These are phyloP conservation scores for Ciconia boyciana DNA, from an alignment of 2,113 vertebrate genomes.

Conservation along the genomic window DNA sequence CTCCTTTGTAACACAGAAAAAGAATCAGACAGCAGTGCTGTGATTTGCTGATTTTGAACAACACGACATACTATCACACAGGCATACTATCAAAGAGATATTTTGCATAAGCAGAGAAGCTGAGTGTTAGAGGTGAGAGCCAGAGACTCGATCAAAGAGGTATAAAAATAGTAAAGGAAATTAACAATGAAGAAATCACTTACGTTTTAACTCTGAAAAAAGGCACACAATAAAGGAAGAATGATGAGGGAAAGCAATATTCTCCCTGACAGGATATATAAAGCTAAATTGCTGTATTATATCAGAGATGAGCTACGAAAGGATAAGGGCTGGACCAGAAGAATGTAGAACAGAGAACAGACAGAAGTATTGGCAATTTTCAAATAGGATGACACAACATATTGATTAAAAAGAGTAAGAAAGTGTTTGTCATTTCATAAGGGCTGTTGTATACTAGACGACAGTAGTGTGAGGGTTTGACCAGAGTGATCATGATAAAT, in stretches of 20 bases:
- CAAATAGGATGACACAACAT: neutral
- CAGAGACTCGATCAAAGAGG: neutral
- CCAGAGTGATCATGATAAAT: neutral
- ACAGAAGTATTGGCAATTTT: neutral
- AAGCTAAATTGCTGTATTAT: neutral
- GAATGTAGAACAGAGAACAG: neutral
- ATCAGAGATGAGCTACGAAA: neutral
- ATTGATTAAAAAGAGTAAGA: neutral
- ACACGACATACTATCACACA: neutral
- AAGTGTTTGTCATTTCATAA: neutral
- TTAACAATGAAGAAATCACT: neutral
- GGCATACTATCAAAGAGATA: neutral
- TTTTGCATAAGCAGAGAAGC: neutral
- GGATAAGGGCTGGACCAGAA: neutral
- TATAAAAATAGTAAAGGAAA: neutral
- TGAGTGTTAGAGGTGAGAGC: neutral
- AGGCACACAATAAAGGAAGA: neutral
- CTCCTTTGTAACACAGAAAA: neutral
- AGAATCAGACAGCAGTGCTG: neutral
- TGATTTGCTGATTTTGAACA: neutral
- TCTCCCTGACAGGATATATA: neutral
- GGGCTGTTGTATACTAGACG: neutral
- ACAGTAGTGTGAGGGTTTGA: neutral
- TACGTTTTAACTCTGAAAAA: neutral
- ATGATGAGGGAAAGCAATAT: neutral